Conservation (phyloP, 2,113 vertebrate species). For the Talpa occidentalis region DNA sequence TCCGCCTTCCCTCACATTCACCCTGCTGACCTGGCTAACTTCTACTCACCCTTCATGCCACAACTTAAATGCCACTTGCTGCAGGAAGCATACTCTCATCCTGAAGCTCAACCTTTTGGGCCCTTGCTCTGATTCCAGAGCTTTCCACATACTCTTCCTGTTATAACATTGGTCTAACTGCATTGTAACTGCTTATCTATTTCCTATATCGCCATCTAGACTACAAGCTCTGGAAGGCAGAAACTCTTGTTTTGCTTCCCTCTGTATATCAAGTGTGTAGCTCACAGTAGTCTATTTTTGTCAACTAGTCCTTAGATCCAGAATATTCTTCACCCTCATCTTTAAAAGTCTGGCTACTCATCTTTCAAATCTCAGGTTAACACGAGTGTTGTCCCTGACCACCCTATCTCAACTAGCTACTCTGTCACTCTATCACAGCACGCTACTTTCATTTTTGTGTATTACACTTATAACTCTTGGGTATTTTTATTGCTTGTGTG, state of each 20-base stretch:
- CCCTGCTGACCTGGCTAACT: neutral
- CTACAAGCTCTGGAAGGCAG: neutral
- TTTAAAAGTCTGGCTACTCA: neutral
- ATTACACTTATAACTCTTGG: neutral
- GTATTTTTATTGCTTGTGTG: neutral
- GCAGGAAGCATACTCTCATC: neutral
- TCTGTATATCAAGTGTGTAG: neutral
- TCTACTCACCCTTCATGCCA: neutral
- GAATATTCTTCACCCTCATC: neutral
- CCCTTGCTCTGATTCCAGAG: conserved; percentile 15
- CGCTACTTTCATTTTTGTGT: neutral
- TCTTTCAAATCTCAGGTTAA: neutral
- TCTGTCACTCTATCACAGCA: neutral
- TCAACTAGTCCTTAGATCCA: neutral
- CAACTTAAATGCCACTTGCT: neutral
- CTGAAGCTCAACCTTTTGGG: neutral
- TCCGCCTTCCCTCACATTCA: neutral
- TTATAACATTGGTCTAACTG: neutral
- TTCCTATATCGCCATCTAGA: neutral
- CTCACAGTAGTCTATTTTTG: neutral
- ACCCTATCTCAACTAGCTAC: neutral
- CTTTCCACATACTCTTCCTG: neutral
- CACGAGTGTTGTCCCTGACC: neutral
- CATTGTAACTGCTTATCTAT: neutral
- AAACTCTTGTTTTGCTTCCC: neutral